Conservation (phyloP, 2,888 invertebrate genomes). For the Callyntrura guangdongensis region DNA sequence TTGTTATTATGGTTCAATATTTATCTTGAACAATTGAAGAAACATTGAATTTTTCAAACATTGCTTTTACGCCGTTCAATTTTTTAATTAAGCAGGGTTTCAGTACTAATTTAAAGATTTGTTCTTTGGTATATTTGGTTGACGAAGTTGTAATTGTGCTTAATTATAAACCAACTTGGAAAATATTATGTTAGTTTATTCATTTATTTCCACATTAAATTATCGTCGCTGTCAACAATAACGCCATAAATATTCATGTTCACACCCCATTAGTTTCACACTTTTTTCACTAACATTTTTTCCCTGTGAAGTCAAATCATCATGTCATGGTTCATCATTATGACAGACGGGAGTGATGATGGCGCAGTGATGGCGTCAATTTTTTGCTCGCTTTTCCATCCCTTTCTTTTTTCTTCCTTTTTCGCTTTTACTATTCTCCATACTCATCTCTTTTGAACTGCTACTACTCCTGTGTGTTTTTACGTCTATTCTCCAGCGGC, state of each 20-base stretch:
- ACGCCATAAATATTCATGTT: not conserved
- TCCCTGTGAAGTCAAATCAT: constrained; percentile 10
- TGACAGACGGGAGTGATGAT: not conserved
- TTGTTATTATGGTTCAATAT: too few relatives aligned
- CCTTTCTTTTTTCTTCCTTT: not conserved
- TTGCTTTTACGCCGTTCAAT: too few relatives aligned
- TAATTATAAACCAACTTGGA: too few relatives aligned
- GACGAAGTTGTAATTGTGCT: too few relatives aligned
- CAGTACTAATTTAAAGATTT: too few relatives aligned
- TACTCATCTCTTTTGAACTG: not conserved
- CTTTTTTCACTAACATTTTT: not conserved
- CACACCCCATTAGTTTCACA: constrained; percentile 8
- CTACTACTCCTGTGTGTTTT: too few relatives aligned
- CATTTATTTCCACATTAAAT: too few relatives aligned
- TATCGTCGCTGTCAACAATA: not conserved
- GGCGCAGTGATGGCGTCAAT: constrained; percentile 7
- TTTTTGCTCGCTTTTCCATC: constrained; percentile 6
- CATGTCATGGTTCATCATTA: constrained; percentile 11
- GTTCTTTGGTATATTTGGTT: too few relatives aligned
- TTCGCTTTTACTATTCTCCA: not conserved
- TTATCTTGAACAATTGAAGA: too few relatives aligned
- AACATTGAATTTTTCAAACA: too few relatives aligned
- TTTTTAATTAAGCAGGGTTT: too few relatives aligned
- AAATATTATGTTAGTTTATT: too few relatives aligned
- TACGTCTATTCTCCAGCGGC: not conserved